Conservation (phyloP, 2,888 invertebrate genomes). For the Agonopterix alstromeriana region DNA sequence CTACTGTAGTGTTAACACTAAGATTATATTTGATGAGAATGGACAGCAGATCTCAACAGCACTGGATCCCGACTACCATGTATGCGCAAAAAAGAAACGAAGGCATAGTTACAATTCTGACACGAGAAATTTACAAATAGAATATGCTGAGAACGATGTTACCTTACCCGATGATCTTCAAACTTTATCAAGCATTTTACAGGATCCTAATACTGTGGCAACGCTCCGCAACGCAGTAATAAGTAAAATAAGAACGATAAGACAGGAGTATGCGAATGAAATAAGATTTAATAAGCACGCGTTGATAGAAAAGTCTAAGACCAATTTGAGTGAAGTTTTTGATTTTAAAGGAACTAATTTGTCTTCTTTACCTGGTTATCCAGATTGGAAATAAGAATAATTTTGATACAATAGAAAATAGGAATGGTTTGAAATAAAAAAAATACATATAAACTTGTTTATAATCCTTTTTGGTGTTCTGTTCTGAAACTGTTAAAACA, state of each 20-base stretch:
- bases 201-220: slow-evolving; percentile 27
- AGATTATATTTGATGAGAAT: slow-evolving; percentile 58
- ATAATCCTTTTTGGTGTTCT: no score
- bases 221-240: slow-evolving; percentile 40
- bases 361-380: slow-evolving; percentile 45
- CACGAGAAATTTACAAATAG: slow-evolving; percentile 30
- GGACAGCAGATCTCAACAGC: slow-evolving; percentile 37
- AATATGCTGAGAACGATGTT: slow-evolving; percentile 27
- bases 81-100: slow-evolving; percentile 37
- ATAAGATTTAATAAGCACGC: slow-evolving; percentile 40
- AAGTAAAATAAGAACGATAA: slow-evolving; percentile 38
- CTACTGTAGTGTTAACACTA: slow-evolving; percentile 42
- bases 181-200: slow-evolving; percentile 35
- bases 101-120: slow-evolving; percentile 4
- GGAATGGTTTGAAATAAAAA: no score
- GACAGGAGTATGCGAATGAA: slow-evolving; percentile 37
- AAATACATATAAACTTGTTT: no score
- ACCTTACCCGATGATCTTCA: slow-evolving; percentile 39
- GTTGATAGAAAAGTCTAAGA: slow-evolving; percentile 43
- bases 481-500: no score
- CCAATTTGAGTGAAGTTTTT: slow-evolving; percentile 42
- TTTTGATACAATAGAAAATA: no score
- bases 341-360: slow-evolving; percentile 58
- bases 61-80: slow-evolving; percentile 28
- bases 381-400: slow-evolving; percentile 5